These are phyloP conservation scores for Drosophila trapezifrons DNA, from an alignment of 1,140 invertebrate species.

Conservation along the genomic window DNA sequence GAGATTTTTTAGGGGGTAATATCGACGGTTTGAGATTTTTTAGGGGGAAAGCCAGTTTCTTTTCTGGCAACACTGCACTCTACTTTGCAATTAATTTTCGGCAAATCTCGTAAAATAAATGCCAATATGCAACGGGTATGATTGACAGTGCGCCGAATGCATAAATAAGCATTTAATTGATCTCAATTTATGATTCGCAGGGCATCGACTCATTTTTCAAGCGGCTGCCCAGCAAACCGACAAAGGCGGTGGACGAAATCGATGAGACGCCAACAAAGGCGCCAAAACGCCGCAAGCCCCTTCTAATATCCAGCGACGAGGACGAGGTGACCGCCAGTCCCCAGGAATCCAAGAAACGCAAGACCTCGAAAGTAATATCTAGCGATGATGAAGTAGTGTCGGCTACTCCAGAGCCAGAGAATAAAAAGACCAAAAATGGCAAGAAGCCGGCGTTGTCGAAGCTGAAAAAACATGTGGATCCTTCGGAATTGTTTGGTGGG, in stretches of 20 bases:
- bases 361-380: conserved; percentile 13
- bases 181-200: conserved; percentile 16
- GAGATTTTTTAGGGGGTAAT: too few relatives aligned
- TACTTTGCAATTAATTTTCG: background rate
- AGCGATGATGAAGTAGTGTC: conserved; percentile 25
- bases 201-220: conserved; percentile 70
- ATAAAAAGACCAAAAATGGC: conserved; percentile 23
- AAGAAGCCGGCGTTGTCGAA: conserved; percentile 70
- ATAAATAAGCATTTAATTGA: background rate
- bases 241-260: conserved; percentile 27
- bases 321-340: conserved; percentile 64
- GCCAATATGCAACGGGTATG: conserved; percentile 62
- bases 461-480: conserved; percentile 67
- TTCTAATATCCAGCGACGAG: conserved; percentile 77
- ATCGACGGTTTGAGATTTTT: too few relatives aligned
- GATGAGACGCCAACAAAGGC: conserved; percentile 54
- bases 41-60: background rate
- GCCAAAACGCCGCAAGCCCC: conserved; percentile 70
- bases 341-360: conserved; percentile 35
- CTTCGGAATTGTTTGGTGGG: conserved; percentile 68
- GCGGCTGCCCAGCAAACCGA: conserved; percentile 49
- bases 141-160: background rate
- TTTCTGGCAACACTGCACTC: background rate
- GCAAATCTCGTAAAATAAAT: background rate
- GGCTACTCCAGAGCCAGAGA: conserved; percentile 11